Percentiles rank a stretch among this genome's conserved stretches.
Evolutionary conservation across 2,113 vertebrate genomes (phyloP).

Genomic region (Oreochromis niloticus): DNA sequence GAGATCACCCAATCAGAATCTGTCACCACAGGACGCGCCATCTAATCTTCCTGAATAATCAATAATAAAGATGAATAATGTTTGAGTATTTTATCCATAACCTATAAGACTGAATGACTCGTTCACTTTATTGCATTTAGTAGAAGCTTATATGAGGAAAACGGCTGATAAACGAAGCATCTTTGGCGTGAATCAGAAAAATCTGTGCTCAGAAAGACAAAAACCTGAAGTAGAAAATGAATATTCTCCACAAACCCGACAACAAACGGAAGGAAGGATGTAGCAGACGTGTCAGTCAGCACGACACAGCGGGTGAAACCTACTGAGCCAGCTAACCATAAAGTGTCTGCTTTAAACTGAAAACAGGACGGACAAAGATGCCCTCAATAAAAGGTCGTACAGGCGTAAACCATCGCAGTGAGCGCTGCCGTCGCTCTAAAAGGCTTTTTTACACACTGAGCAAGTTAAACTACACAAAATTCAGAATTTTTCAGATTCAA

Average conservation of each 20-base stretch:
- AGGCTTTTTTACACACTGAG: background rate
- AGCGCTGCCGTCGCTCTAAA: fast-evolving
- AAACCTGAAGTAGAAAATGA: background rate
- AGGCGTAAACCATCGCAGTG: fast-evolving
- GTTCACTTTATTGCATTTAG: background rate
- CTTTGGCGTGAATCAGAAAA: background rate
- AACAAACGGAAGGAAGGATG: background rate
- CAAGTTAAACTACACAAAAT: fast-evolving
- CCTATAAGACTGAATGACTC: background rate
- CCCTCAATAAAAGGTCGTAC: background rate
- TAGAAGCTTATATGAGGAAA: background rate
- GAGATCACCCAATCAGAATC: background rate
- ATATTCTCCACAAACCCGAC: background rate
- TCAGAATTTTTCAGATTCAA: background rate
- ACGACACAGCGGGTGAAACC: background rate
- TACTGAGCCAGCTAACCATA: background rate
- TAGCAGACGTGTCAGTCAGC: background rate
- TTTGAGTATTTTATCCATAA: background rate
- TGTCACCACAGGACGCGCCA: background rate
- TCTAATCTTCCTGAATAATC: background rate
- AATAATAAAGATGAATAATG: background rate
- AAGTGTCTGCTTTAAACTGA: background rate
- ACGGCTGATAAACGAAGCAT: background rate
- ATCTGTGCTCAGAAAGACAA: background rate
- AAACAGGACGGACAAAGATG: background rate